Percentiles rank a stretch among this genome's conserved stretches.
phyloP scores from a whole-genome alignment of 2,113 vertebrate species.

The Solenodon paradoxus region DNA sequence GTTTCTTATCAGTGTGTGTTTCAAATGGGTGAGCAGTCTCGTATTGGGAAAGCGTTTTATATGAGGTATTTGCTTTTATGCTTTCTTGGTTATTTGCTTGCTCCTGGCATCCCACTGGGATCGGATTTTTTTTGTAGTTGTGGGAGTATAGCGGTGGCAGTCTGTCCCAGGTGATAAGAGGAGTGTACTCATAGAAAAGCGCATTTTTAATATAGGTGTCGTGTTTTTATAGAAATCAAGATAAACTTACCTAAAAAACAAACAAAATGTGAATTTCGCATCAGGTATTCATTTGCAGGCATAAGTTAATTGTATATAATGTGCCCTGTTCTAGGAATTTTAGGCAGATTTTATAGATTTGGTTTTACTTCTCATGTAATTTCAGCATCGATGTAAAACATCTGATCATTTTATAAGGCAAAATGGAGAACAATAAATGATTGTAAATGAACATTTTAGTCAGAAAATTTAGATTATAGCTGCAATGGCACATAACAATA shows the following conservation, averaged over 20 bases:
- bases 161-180: slow-evolving; percentile 31
- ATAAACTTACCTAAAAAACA: background rate
- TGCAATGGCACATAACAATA: background rate
- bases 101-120: slow-evolving; percentile 19
- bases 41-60: slow-evolving; percentile 50
- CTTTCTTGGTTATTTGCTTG: slow-evolving; percentile 47
- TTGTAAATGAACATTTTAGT: background rate
- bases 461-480: background rate
- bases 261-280: background rate
- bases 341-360: background rate
- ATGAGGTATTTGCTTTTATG: slow-evolving; percentile 48
- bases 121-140: slow-evolving; percentile 41
- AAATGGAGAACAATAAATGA: background rate
- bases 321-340: background rate
- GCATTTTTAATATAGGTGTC: background rate
- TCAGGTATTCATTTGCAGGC: background rate
- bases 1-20: slow-evolving; percentile 54
- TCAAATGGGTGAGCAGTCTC: background rate
- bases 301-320: background rate
- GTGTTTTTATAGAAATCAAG: background rate
- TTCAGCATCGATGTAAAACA: background rate
- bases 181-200: background rate
- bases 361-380: background rate
- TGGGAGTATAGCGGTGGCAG: background rate
- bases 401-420: background rate